phyloP scores from a whole-genome alignment of 2,113 vertebrate genomes.

The Alethe diademata region DNA sequence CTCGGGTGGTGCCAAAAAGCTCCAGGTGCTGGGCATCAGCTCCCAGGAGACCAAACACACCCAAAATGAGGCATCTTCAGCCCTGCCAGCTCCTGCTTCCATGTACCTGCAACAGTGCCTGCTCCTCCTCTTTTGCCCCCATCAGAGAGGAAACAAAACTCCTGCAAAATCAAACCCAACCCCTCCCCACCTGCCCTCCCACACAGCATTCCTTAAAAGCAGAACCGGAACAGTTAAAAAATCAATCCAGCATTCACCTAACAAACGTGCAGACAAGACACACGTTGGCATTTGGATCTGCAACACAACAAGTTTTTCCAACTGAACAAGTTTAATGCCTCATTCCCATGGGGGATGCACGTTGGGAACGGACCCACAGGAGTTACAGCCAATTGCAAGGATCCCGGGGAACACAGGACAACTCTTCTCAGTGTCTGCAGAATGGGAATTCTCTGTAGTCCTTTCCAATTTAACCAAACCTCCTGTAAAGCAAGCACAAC shows the following conservation, averaged over 20 bases:
- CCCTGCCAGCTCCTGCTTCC: background rate
- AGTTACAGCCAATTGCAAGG: slow-evolving; percentile 24
- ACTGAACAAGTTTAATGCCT: slow-evolving; percentile 35
- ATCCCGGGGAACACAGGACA: background rate
- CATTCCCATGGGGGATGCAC: background rate
- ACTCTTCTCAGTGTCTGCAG: background rate
- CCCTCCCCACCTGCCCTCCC: background rate
- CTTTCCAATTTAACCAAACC: slow-evolving; percentile 41
- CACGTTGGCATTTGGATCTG: background rate
- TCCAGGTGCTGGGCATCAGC: background rate
- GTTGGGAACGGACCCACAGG: background rate
- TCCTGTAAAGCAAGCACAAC: background rate
- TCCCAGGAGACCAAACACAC: background rate
- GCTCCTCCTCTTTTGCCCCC: background rate
- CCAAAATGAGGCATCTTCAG: background rate
- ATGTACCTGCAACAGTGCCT: background rate
- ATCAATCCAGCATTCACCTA: slow-evolving; percentile 1
- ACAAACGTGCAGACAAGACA: background rate
- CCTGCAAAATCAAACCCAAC: background rate
- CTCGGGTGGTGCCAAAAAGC: accelerated
- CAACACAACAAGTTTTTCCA: background rate
- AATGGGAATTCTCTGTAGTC: slow-evolving; percentile 8
- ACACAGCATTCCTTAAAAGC: background rate
- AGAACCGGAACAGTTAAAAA: background rate
- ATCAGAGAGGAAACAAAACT: background rate